Percentiles rank a stretch among this genome's conserved stretches.
Conservation (phyloP, 2,113 vertebrate genomes). For the Sakesphorus luctuosus region DNA sequence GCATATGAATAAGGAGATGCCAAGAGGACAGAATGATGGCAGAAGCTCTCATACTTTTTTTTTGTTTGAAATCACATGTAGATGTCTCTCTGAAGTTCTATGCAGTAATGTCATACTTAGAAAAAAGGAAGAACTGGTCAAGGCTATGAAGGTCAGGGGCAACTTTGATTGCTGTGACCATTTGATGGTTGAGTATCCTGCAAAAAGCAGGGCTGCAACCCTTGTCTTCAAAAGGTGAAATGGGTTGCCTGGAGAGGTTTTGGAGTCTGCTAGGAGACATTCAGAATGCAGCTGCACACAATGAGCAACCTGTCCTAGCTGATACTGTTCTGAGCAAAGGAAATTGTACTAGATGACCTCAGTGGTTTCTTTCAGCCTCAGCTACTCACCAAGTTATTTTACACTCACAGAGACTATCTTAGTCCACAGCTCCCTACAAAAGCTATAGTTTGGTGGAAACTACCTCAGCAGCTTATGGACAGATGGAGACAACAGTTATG, state of each 20-base stretch:
- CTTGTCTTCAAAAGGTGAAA: neutral
- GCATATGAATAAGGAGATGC: neutral
- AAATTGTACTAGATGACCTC: too few relatives aligned
- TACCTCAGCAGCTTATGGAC: conserved; percentile 77
- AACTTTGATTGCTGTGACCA: neutral
- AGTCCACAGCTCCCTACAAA: conserved; percentile 74
- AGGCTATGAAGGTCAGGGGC: neutral
- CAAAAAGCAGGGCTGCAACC: neutral
- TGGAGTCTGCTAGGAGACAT: neutral
- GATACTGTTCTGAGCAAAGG: neutral
- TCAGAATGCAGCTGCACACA: neutral
- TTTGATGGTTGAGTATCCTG: neutral
- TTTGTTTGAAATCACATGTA: neutral
- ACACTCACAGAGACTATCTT: conserved; percentile 74
- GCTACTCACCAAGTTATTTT: conserved; percentile 57
- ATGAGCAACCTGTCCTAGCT: neutral
- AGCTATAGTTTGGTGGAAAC: conserved; percentile 79
- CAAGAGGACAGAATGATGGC: neutral
- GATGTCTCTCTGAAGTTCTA: neutral
- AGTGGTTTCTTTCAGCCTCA: neutral
- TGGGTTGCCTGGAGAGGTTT: neutral
- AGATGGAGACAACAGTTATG: conserved; percentile 46
- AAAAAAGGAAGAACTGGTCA: neutral
- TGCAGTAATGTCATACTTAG: neutral
- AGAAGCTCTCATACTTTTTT: neutral